Evolutionary conservation across 2,888 invertebrate species (phyloP).

Genomic region (Ophraella communa): DNA sequence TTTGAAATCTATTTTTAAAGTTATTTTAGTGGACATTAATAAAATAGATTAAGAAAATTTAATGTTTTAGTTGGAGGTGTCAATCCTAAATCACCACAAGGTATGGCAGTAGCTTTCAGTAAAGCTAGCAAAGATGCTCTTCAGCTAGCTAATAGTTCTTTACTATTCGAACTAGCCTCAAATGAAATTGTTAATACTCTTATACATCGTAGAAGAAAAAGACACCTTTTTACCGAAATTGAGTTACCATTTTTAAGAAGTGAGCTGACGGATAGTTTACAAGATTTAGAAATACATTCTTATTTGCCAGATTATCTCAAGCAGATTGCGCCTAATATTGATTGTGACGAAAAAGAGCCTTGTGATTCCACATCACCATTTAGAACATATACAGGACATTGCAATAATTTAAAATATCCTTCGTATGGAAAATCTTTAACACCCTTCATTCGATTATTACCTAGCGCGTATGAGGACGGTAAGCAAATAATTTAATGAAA

Average conservation of each 20-base stretch:
- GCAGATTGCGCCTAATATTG: constrained; percentile 64
- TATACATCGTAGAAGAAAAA: constrained; percentile 67
- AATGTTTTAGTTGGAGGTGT: constrained; percentile 73
- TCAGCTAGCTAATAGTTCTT: constrained; percentile 82
- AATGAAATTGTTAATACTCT: constrained; percentile 81
- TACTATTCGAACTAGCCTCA: constrained; percentile 85
- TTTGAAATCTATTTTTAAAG: no score
- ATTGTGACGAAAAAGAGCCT: constrained; percentile 72
- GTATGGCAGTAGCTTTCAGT: constrained; percentile 88
- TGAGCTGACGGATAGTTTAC: constrained; percentile 78
- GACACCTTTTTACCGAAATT: constrained; percentile 75
- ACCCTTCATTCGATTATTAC: constrained; percentile 82
- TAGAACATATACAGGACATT: constrained; percentile 81
- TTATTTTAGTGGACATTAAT: no score
- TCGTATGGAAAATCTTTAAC: constrained; percentile 83
- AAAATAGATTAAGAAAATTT: no score
- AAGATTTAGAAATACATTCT: constrained; percentile 78
- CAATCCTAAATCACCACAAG: constrained; percentile 85
- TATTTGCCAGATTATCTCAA: constrained; percentile 68
- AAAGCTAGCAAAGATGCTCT: constrained; percentile 87
- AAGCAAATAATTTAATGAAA: constrained; percentile 41
- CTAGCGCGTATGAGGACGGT: constrained; percentile 89
- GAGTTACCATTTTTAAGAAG: constrained; percentile 65
- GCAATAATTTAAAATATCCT: constrained; percentile 86
- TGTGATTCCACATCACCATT: constrained; percentile 77